phyloP scores from a whole-genome alignment of 1,140 invertebrate species.

The Scylla paramamosain region DNA sequence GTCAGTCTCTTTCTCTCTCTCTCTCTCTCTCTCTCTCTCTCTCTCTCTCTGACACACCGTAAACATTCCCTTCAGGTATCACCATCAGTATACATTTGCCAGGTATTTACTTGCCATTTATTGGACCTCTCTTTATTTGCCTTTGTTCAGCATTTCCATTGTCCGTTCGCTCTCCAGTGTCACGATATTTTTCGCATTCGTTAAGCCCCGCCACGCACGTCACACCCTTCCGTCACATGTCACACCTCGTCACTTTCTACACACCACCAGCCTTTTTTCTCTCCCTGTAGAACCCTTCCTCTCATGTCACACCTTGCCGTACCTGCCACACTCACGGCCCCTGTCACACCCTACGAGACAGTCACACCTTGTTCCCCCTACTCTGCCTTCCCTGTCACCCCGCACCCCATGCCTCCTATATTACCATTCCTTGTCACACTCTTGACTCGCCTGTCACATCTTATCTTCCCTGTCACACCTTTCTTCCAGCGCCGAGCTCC shows the following conservation, averaged over 20 bases:
- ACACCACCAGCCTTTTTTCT: background rate
- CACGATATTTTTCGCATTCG: background rate
- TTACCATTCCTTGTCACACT: slow-evolving; percentile 21
- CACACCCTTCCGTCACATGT: background rate
- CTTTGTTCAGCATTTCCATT: background rate
- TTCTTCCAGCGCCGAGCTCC: slow-evolving; percentile 7
- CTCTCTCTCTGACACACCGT: background rate
- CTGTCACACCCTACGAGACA: background rate
- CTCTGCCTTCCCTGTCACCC: background rate
- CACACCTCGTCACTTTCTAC: background rate
- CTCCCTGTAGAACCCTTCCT: background rate
- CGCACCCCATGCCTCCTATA: background rate
- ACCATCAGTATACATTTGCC: background rate
- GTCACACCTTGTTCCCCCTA: background rate
- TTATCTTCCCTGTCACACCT: slow-evolving; percentile 9
- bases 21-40: background rate
- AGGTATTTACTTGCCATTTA: background rate
- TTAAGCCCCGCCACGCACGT: background rate
- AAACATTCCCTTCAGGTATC: background rate
- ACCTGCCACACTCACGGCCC: background rate
- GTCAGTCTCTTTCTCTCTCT: background rate
- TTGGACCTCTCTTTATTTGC: background rate
- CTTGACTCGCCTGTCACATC: slow-evolving; percentile 7
- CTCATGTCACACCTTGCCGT: background rate
- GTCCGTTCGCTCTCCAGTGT: background rate